phyloP scores from a whole-genome alignment of 2,888 invertebrate species.

The Macrosiphum euphorbiae region DNA sequence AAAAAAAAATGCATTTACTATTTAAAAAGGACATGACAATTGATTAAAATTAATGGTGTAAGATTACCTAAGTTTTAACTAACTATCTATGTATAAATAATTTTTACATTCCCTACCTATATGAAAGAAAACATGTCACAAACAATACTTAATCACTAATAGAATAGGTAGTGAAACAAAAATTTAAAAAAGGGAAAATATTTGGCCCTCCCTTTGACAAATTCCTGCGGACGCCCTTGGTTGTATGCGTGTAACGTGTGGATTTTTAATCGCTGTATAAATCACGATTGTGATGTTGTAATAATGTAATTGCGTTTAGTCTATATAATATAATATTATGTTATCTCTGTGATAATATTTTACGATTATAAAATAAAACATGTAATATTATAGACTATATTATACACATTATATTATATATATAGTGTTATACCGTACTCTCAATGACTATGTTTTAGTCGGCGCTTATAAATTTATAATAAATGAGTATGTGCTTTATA shows the following conservation, averaged over 20 bases:
- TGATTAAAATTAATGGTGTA: too few species aligned
- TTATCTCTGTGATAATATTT: conserved; percentile 59
- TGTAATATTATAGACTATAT: conserved; percentile 14
- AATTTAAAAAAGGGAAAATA: too few species aligned
- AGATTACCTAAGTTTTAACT: too few species aligned
- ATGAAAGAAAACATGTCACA: too few species aligned
- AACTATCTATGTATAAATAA: too few species aligned
- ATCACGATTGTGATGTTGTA: not conserved
- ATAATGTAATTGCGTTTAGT: not conserved
- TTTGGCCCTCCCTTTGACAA: too few species aligned
- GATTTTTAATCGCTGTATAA: not conserved
- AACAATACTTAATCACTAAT: too few species aligned
- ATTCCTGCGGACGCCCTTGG: too few species aligned
- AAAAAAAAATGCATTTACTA: too few species aligned
- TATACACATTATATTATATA: not conserved
- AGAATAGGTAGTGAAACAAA: too few species aligned
- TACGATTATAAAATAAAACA: conserved; percentile 22
- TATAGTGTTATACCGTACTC: not conserved
- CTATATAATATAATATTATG: not conserved
- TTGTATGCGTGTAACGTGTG: not conserved
- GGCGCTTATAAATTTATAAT: not conserved
- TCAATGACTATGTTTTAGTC: not conserved
- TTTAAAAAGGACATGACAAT: too few species aligned
- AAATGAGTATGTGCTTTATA: not conserved
- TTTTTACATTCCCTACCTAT: too few species aligned